Evolutionary conservation across 2,797 vertebrate species (phyloP).

Genomic region (Somateria mollissima): DNA sequence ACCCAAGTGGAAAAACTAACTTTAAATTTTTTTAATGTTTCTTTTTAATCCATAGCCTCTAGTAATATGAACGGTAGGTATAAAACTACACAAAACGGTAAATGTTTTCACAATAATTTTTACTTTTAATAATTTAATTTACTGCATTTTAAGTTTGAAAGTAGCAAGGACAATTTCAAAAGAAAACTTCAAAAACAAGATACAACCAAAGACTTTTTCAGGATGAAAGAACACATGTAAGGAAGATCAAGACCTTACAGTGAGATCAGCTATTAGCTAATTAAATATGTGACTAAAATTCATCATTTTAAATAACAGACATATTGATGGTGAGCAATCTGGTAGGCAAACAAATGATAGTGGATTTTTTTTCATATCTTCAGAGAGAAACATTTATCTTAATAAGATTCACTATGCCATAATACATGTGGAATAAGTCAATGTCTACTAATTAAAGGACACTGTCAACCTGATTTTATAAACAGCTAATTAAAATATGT

Average conservation of each 20-base stretch:
- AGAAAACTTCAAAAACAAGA: constrained; percentile 59
- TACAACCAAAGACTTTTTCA: constrained; percentile 60
- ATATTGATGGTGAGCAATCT: constrained; percentile 63
- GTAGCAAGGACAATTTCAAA: constrained; percentile 67
- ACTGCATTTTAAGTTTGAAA: constrained; percentile 46
- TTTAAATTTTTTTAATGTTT: not conserved
- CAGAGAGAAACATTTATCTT: constrained; percentile 72
- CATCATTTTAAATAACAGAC: constrained; percentile 64
- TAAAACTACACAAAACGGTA: constrained; percentile 8
- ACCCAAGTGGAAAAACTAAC: constrained; percentile 13
- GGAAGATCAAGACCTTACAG: constrained; percentile 63
- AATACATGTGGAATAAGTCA: constrained; percentile 54
- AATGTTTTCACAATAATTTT: constrained; percentile 52
- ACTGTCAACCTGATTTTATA: constrained; percentile 58
- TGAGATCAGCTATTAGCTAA: constrained; percentile 72
- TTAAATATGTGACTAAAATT: constrained; percentile 76
- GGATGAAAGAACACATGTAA: constrained; percentile 61
- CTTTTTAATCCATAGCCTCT: not conserved
- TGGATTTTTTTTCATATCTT: constrained; percentile 47
- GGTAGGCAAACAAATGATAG: constrained; percentile 64
- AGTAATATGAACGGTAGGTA: not conserved
- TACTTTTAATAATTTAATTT: constrained; percentile 61
- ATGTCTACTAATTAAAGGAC: constrained; percentile 72
- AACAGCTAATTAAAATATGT: constrained; percentile 67
- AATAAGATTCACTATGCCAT: constrained; percentile 64